Evolutionary conservation across 1,140 invertebrate genomes (phyloP), one percentile per base, ranked within the genome.

Genomic region (Marisa cornuarietis): DNA sequence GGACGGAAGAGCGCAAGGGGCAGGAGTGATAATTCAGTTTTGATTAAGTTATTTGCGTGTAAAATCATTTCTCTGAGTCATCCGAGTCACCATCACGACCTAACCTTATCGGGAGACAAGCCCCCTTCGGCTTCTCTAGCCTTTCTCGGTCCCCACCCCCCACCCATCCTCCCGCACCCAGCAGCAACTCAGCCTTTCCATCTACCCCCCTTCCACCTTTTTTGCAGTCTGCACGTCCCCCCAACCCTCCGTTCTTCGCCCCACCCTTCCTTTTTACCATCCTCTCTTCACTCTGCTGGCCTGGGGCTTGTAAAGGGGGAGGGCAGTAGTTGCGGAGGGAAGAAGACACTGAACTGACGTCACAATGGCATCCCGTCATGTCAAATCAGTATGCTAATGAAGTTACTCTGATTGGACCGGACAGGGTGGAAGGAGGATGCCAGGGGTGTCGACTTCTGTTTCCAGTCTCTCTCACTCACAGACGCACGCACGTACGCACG

Each of bases 41-140:
- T 77, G 76, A 77, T 77, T 77, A 77, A 77, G 76, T 77, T 77
- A 77, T 77, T 77, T 77, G 76, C 76, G 26, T 68, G 76, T 77
- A 63, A 77, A 77, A 77, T 77, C 76, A 77, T 77, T 68, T 77
- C 63, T 77, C 76, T 77, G 76, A 77, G 20, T 77, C 76, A 77
- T 69, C 65, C 62, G 49, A 54, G 71, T 73, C 71, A 73, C 51
- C 65, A n/a, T 73, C 26, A 52, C 52, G 31, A 22, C 71, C 71
- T 52, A 73, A 73, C 26, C 54, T 51, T 24, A n/a, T 73, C 51
- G n/a, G 18, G 18, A 73, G 20, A 22, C 18, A 6, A 58, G 18
- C 74, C 31, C 62, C 10, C n/a, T 22, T 62, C 54, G 11, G 7
- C 24, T 54, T 26, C 72, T 26, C 54, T 31, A 71, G 10, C 18